phyloP scores from a whole-genome alignment of 2,797 vertebrate genomes.

The Leuciscus waleckii region DNA sequence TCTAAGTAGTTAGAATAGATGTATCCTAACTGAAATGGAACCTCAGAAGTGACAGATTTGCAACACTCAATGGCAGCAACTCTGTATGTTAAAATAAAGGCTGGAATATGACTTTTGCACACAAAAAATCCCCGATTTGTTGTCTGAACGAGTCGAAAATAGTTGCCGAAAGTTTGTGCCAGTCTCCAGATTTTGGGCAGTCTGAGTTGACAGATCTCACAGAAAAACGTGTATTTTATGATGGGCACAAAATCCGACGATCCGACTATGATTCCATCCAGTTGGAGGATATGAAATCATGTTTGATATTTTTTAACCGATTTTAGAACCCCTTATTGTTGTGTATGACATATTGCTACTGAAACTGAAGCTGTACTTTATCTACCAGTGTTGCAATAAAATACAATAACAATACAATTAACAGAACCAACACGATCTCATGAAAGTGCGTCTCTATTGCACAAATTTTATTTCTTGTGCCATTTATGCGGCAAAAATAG shows the following conservation, averaged over 20 bases:
- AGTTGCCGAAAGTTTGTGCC: neutral
- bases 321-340: neutral
- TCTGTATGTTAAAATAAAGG: neutral
- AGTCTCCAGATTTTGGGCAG: no score
- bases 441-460: no score
- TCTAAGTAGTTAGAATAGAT: neutral
- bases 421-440: no score
- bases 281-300: neutral
- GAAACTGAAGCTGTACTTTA: neutral
- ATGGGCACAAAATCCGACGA: neutral
- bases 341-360: neutral
- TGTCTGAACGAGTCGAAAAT: neutral
- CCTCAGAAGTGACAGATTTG: neutral
- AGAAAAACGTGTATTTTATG: neutral
- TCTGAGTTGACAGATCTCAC: neutral
- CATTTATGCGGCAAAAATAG: no score
- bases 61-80: neutral
- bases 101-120: neutral
- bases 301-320: neutral
- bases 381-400: neutral
- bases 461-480: no score
- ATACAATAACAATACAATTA: neutral
- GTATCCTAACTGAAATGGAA: neutral
- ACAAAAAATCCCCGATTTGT: no score
- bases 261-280: neutral